A percentile compares a stretch with the other conserved stretches of the same genome.
phyloP scores from a whole-genome alignment of 1,140 invertebrate genomes.

The Liolophura sinensis region DNA sequence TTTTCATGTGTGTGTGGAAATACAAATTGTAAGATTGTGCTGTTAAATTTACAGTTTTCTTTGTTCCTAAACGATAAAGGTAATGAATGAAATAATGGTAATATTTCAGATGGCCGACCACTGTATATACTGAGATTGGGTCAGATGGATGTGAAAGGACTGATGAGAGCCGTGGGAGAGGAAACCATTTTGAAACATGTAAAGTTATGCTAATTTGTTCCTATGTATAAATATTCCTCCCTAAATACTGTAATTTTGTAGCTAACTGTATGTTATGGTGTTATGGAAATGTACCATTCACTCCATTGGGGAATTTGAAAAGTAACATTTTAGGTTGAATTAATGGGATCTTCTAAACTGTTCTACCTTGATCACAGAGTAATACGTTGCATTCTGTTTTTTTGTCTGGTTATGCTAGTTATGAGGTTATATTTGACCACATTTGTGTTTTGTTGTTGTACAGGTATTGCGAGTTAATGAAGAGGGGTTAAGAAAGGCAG shows the following conservation, averaged over 20 bases:
- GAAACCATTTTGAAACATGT: slow-evolving; percentile 89
- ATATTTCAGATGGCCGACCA: slow-evolving; percentile 78
- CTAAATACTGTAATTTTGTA: too few relatives aligned
- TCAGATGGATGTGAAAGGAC: slow-evolving; percentile 94
- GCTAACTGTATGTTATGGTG: too few relatives aligned
- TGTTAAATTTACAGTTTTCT: not conserved
- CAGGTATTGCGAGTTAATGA: slow-evolving; percentile 56
- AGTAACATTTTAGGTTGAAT: slow-evolving; percentile 1
- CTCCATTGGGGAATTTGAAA: too few relatives aligned
- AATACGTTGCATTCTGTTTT: slow-evolving; percentile 5
- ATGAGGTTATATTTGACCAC: slow-evolving; percentile 1
- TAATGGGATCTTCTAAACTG: not conserved
- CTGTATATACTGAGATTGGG: slow-evolving; percentile 80
- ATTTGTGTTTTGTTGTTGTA: slow-evolving; percentile 7
- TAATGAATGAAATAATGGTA: not conserved
- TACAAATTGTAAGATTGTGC: not conserved
- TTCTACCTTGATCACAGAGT: not conserved
- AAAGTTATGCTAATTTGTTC: slow-evolving; percentile 42
- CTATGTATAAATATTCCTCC: too few relatives aligned
- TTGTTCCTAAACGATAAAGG: not conserved
- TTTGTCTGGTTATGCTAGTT: not conserved
- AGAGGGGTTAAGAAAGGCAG: slow-evolving; percentile 58
- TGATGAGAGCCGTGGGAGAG: slow-evolving; percentile 90
- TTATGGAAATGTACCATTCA: too few relatives aligned
- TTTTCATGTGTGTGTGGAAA: not conserved